These are phyloP conservation scores for Gnathonemus echidnorhynchus DNA, from an alignment of 2,113 vertebrate species.

Conservation along the genomic window DNA sequence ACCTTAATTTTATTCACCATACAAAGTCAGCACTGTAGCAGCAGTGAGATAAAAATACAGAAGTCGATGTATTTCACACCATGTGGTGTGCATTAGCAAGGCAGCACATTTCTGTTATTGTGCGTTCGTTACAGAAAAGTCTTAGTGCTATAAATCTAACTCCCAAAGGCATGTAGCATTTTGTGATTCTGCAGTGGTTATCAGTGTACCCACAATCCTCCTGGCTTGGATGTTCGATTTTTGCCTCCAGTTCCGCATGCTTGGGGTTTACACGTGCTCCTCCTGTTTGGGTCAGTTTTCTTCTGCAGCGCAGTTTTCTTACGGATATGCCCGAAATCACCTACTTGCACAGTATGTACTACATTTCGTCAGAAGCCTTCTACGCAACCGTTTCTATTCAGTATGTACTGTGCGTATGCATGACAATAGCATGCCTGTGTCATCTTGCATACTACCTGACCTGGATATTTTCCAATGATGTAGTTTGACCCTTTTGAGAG, in stretches of 20 bases:
- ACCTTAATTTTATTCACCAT: conserved; percentile 26
- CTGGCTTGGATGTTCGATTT: neutral
- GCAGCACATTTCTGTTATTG: neutral
- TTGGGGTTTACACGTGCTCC: neutral
- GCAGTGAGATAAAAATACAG: conserved; percentile 11
- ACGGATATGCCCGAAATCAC: neutral
- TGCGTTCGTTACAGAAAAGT: neutral
- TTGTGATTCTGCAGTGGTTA: neutral
- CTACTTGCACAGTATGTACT: neutral
- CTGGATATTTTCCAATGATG: neutral
- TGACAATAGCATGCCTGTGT: neutral
- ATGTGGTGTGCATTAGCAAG: neutral
- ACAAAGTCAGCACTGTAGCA: neutral
- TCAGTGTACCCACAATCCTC: neutral
- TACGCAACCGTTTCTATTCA: neutral
- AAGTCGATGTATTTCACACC: neutral
- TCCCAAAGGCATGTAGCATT: neutral
- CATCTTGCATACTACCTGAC: neutral
- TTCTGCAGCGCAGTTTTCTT: neutral
- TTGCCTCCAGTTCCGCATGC: neutral
- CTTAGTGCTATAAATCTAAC: neutral
- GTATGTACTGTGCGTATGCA: neutral
- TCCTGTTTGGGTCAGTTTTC: neutral
- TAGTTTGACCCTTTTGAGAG: neutral
- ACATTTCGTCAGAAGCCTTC: neutral